phyloP scores from a whole-genome alignment of 2,113 vertebrate genomes.

The Tinamus guttatus region DNA sequence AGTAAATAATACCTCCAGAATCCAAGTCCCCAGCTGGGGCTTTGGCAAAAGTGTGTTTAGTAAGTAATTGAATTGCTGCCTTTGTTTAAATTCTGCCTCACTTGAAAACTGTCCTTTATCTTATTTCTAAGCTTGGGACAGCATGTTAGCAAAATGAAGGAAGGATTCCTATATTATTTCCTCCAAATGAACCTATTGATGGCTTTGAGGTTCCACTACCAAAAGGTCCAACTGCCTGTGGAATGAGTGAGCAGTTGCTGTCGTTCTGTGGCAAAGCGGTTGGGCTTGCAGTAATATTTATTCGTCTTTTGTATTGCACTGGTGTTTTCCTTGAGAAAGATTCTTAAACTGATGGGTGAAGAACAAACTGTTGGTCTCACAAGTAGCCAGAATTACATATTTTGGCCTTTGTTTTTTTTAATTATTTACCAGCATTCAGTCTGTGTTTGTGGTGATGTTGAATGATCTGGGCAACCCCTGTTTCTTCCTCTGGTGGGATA shows the following conservation, averaged over 20 bases:
- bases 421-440: neutral
- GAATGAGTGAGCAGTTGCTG: neutral
- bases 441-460: neutral
- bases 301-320: neutral
- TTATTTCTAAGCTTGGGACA: neutral
- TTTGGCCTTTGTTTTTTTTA: neutral
- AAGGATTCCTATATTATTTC: neutral
- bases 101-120: neutral
- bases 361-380: neutral
- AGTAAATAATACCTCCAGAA: neutral
- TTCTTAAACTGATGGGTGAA: neutral
- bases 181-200: neutral
- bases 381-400: neutral
- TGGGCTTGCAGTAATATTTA: neutral
- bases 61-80: neutral
- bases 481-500: fast-evolving
- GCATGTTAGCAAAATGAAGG: neutral
- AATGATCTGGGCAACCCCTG: neutral
- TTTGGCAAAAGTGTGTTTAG: neutral
- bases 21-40: neutral
- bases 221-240: neutral
- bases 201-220: neutral
- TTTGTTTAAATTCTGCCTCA: neutral
- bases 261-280: neutral
- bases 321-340: neutral